Evolutionary conservation across 2,113 vertebrate genomes (phyloP), one percentile per base, ranked within the genome.

Genomic region (Sturnira hondurensis): DNA sequence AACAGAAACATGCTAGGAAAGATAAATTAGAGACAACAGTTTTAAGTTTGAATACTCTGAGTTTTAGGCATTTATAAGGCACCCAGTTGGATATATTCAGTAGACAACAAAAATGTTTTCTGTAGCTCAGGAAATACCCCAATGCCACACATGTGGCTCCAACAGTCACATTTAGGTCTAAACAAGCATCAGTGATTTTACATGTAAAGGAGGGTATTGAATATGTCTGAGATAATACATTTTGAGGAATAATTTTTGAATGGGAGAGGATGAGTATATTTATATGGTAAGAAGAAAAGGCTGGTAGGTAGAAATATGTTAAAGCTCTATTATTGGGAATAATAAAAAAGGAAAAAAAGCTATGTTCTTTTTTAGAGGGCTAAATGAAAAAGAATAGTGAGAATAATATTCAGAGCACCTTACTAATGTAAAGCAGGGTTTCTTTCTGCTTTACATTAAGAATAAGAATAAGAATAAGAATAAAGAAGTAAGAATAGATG

Each of bases 1-100:
- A 14, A 52, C 33, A 71, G 36, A 88, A 80, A 95, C 5, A 50
- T 86, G 16, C 26, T 86, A 16, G 41, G 47, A 58, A 83, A 74
- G 20, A 92, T 41, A 86, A 86, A 33, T 82, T 86, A 68, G 36
- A 33, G 36, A 28, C 26, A 52, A 58, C 31, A 58, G 13, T 86
- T 97, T 96, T 65, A 89, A 22, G 38, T 89, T 85, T 80, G 22
- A 33, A 82, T 85, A 94, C 45, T 90, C 26, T 86, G 65, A 92
- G 41, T 52, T 74, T 94, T 65, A 26, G 47, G 24, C 47, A 63
- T 12, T 28, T 92, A 38, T 38, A 41, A 28, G 50, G 84, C 26
- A 83, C 4, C 24, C 17, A 86, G 80, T 82, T 78, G 67, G 50
- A 47, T 19, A 41, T 91, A 77, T 36, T 94, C 3, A 70, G 24